Conservation (phyloP, 2,113 vertebrate genomes). For the Montifringilla adamsi region DNA sequence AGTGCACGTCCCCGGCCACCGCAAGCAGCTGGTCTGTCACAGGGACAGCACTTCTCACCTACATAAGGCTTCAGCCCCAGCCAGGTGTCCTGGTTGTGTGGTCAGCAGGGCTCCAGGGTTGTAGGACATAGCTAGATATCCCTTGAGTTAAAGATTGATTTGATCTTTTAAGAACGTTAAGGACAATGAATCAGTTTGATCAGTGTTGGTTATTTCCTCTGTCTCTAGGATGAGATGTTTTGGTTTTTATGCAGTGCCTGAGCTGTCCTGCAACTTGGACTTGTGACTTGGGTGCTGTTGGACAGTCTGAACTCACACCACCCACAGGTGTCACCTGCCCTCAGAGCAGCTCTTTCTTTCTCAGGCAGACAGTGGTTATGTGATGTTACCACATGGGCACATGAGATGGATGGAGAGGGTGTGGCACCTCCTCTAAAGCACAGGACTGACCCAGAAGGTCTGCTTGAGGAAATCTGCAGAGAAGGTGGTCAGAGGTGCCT, state of each 20-base stretch:
- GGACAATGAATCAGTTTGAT: background rate
- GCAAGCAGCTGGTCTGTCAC: background rate
- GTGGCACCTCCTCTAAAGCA: background rate
- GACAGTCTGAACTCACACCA: background rate
- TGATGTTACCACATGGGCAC: background rate
- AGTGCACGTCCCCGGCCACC: accelerated
- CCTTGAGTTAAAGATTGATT: background rate
- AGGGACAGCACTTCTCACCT: background rate
- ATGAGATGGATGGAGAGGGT: background rate
- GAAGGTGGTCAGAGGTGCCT: background rate
- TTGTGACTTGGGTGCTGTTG: background rate
- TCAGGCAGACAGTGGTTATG: background rate
- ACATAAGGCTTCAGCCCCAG: background rate
- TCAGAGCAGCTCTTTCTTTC: background rate
- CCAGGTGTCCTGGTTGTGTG: accelerated
- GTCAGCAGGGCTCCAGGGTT: background rate
- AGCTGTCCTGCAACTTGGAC: background rate
- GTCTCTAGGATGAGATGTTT: background rate
- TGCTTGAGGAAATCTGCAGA: background rate
- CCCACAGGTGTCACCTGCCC: background rate
- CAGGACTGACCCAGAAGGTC: background rate
- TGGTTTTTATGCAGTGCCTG: background rate
- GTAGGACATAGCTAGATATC: accelerated
- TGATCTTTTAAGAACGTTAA: background rate
- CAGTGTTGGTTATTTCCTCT: background rate